Base-by-base conservation (phyloP, 92 coral and sea anemone species). In the Pocillopora grandis region DNA sequence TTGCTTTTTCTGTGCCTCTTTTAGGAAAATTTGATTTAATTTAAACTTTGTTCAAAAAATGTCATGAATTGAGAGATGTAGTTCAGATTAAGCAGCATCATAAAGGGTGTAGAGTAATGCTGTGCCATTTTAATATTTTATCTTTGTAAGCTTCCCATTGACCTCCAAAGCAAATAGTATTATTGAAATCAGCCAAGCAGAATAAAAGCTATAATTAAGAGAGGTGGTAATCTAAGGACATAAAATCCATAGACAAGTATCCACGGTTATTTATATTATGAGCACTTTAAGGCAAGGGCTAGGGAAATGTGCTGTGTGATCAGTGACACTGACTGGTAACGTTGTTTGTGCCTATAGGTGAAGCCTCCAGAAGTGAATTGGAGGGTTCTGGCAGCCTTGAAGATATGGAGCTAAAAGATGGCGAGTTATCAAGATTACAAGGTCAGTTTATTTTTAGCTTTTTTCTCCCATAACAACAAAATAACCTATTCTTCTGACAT, bases 361-460 rank as follows among this genome's bases (percentile, higher is more conserved):
- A 76, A 83, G 76, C 82, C 23, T 58, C 82, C 37, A 69, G 82
- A 33, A 74, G 58, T 60, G 85, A 89, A 76, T 60, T 85, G 73
- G 90, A 88, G 88, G 87, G 84, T 16, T 82, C 90, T 72, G 91
- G 92, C 17, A 89, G 91, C 79, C 80, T 89, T 76, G 98, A 93
- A 70, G 93, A 90, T 64, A 84, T 89, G 84, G 98, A 92, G 71
- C 82, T 92, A 31, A 92, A 94, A 71, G 99, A 96, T 85, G 98
- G 94, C 56, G 99, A 96, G 78, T 88, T 94, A 73, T 94, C 98
- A 48, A 91, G 99, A 83, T 88, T 96, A 58, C 99, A 96, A 81
- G 95, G 99, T 96, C 82, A 78, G 61, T 61, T 12, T 35, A 1
- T 48, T 12, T 76, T 7, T 9, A 19, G 11, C 3, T 18, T 14